Conservation (phyloP, 2,888 invertebrate species). For the Neocrepidodera transversa region DNA sequence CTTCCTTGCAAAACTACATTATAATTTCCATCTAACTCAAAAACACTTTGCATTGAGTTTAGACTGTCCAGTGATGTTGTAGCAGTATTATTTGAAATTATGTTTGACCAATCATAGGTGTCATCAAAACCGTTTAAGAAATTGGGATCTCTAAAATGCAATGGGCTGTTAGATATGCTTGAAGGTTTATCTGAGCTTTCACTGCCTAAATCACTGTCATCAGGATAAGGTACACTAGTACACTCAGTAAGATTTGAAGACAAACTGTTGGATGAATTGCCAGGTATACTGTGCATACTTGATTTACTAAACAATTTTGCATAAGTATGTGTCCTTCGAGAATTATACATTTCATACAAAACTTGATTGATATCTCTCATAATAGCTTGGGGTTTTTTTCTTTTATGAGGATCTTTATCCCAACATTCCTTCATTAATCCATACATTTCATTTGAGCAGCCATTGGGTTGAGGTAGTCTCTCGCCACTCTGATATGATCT, state of each 20-base stretch:
- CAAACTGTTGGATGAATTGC: constrained; percentile 53
- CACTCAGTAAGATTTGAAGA: constrained; percentile 52
- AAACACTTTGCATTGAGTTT: constrained; percentile 64
- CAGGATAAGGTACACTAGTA: constrained; percentile 29
- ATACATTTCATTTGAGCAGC: constrained; percentile 80
- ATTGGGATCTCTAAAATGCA: constrained; percentile 36
- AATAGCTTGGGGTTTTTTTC: constrained; percentile 83
- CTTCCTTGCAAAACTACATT: constrained; percentile 68
- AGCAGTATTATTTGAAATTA: constrained; percentile 54
- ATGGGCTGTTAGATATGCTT: constrained; percentile 39
- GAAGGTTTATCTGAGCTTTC: constrained; percentile 45
- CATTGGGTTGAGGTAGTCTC: constrained; percentile 69
- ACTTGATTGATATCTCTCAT: constrained; percentile 86
- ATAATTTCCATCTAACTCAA: constrained; percentile 66
- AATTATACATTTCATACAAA: constrained; percentile 74
- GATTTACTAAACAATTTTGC: constrained; percentile 58
- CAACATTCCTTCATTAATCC: constrained; percentile 82
- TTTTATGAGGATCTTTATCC: constrained; percentile 72
- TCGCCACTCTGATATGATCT: constrained; percentile 73
- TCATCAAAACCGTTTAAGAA: constrained; percentile 42
- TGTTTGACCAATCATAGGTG: constrained; percentile 56
- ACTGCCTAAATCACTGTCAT: constrained; percentile 45
- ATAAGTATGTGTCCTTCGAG: constrained; percentile 67
- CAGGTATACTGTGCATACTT: constrained; percentile 31
- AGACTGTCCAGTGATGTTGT: constrained; percentile 59